These are phyloP conservation scores for Aplochiton taeniatus DNA, from an alignment of 2,797 vertebrate species.

Conservation along the genomic window DNA sequence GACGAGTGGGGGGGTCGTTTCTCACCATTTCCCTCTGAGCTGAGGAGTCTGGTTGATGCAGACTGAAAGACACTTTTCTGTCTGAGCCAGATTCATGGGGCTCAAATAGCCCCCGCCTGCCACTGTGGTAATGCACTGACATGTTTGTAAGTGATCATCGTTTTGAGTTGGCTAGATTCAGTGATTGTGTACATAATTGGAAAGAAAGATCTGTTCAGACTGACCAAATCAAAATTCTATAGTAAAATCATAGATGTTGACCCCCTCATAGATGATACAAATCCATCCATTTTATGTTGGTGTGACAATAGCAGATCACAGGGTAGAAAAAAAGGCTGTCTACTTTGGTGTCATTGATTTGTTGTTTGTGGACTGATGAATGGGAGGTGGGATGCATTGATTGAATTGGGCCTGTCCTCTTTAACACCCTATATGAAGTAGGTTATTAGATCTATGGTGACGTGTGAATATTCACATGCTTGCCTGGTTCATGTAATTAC, in stretches of 20 bases:
- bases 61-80: too few species aligned
- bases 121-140: too few species aligned
- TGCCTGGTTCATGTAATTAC: slow-evolving; percentile 4
- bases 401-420: neutral
- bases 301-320: neutral
- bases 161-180: too few species aligned
- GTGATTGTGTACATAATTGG: too few species aligned
- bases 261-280: too few species aligned
- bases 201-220: too few species aligned
- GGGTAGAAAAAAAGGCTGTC: neutral
- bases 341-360: slow-evolving; percentile 4
- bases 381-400: neutral
- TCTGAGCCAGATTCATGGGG: too few species aligned
- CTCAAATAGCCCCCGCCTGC: too few species aligned
- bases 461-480: slow-evolving; percentile 3
- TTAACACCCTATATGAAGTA: slow-evolving; percentile 10
- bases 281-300: too few species aligned
- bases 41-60: neutral
- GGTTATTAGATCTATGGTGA: slow-evolving; percentile 20
- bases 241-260: too few species aligned
- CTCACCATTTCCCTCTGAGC: neutral
- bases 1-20: neutral
- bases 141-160: too few species aligned
- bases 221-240: too few species aligned
- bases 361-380: neutral